Evolutionary conservation across 2,113 vertebrate species (phyloP), one percentile per base, ranked within the genome.

Genomic region (Phyllopteryx taeniolatus): DNA sequence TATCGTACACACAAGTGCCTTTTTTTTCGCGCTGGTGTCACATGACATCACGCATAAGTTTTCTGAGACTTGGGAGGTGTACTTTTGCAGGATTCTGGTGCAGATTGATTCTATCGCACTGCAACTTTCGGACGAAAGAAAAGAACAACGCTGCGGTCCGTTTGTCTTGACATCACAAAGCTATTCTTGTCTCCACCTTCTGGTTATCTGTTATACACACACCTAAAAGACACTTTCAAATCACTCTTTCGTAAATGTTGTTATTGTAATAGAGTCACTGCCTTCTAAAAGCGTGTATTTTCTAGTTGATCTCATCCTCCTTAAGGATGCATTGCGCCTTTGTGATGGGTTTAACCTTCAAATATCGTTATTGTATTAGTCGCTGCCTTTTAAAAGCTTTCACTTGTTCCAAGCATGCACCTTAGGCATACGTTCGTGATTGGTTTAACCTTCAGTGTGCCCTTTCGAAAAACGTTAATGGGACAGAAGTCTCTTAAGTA

Each of bases 401-500:
- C 49, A 17, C 14, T 49, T 15, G 44, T 46, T 46, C 44, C 8
- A 46, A 33, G 49, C 27, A 35, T 9, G 27, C 20, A 44, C 2
- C 1, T 43, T 63, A 57, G 72, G 66, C 42, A 47, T 11, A 39
- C 19, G 6, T n/a, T 15, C n/a, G 33, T 56, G 20, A 64, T 73
- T 31, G 68, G 31, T 39, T 73, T 65, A 71, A 73, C 53, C 60
- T 46, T 14, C 56, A 63, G 11, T 68, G 27, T 62, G 35, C 70
- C 81, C 15, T 17, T 74, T 47, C 4, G 17, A 51, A 70, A 77
- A 68, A 31, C 35, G 35, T 39, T 15, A 10, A 60, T 60, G 72
- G 72, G 72, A 68, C 61, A 56, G 67, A 17, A 62, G 60, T 20
- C 22, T 73, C 80, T n/a, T 46, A 10, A 60, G 70, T 59, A 73